phyloP scores from a whole-genome alignment of 2,113 vertebrate genomes.

The Eublepharis macularius region DNA sequence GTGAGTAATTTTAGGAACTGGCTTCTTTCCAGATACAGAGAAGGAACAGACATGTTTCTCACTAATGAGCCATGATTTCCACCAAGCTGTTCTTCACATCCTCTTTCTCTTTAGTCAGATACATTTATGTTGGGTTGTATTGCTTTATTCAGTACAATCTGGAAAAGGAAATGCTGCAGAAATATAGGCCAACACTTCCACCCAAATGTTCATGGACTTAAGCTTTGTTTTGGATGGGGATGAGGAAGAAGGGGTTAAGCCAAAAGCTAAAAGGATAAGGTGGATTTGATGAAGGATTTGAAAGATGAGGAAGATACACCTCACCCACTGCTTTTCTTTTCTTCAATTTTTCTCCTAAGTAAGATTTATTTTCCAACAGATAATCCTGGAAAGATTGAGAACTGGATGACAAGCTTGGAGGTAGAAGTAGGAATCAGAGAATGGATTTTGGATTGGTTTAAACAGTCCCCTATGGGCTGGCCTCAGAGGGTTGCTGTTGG shows the following conservation, averaged over 20 bases:
- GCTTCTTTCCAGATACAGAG: background rate
- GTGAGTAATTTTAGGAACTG: background rate
- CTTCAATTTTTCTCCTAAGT: too few relatives aligned
- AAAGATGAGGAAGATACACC: background rate
- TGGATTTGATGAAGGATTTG: background rate
- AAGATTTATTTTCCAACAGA: too few relatives aligned
- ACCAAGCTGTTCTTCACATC: background rate
- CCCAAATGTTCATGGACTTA: background rate
- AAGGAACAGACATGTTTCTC: background rate
- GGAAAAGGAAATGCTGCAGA: background rate
- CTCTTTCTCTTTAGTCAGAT: background rate
- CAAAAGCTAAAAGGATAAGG: background rate
- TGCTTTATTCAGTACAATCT: background rate
- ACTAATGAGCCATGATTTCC: background rate
- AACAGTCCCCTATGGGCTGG: too few relatives aligned
- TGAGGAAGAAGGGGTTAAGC: background rate
- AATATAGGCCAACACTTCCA: background rate
- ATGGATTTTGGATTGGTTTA: too few relatives aligned
- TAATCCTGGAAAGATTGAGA: too few relatives aligned
- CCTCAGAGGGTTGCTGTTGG: too few relatives aligned
- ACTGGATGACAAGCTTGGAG: too few relatives aligned
- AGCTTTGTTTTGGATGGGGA: background rate
- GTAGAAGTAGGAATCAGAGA: too few relatives aligned
- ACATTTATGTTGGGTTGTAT: background rate
- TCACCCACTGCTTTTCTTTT: too few relatives aligned